These are phyloP conservation scores for Heliconius erato DNA, from an alignment of 2,888 invertebrate species.

Conservation along the genomic window DNA sequence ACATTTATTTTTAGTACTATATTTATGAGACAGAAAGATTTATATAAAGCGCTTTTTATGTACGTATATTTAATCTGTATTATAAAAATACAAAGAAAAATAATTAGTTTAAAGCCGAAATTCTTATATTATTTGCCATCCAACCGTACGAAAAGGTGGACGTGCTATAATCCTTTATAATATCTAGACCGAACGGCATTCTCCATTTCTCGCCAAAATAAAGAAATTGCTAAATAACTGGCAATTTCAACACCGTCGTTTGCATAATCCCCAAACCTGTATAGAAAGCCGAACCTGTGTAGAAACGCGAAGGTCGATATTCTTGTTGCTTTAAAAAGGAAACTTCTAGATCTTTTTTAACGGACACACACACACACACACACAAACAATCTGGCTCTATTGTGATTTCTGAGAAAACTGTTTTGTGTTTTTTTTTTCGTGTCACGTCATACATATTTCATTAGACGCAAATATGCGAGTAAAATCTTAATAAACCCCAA, in stretches of 20 bases:
- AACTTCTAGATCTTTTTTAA: slow-evolving; percentile 36
- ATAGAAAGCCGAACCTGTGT: slow-evolving; percentile 18
- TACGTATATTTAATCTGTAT: background rate
- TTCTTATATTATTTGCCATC: background rate
- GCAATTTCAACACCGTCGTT: slow-evolving; percentile 12
- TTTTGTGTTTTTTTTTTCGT: slow-evolving; percentile 33
- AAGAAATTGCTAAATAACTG: background rate
- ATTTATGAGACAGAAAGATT: background rate
- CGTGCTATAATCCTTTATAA: slow-evolving; percentile 9
- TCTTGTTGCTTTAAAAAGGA: slow-evolving; percentile 28
- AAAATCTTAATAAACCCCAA: slow-evolving; percentile 40
- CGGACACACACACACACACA: slow-evolving; percentile 16
- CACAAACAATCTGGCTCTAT: slow-evolving; percentile 26
- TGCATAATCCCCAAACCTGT: slow-evolving; percentile 34
- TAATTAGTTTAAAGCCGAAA: background rate
- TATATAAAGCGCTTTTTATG: background rate
- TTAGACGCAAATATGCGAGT: slow-evolving; percentile 45
- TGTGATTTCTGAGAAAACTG: slow-evolving; percentile 42
- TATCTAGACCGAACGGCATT: background rate
- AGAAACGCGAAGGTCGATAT: slow-evolving; percentile 27
- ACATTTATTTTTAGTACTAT: background rate
- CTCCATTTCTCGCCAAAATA: slow-evolving; percentile 3
- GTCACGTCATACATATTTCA: slow-evolving; percentile 48
- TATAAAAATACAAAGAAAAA: background rate
- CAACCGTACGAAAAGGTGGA: background rate